Evolutionary conservation across 2,113 vertebrate species (phyloP).

Genomic region (Lagopus muta): DNA sequence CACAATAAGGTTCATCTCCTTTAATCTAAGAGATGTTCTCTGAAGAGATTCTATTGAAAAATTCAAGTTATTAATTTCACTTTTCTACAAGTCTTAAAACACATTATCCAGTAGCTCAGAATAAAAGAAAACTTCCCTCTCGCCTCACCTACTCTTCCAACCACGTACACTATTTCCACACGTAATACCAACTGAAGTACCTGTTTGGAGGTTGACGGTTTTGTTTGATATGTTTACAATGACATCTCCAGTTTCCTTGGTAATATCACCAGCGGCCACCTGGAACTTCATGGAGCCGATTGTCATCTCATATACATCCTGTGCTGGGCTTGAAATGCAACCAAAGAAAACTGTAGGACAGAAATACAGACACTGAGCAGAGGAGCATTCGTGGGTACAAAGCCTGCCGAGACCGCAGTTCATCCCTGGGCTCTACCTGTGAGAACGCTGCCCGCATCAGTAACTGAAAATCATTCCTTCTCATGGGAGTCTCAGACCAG

Average conservation of each 20-base stretch:
- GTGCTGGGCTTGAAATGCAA: constrained; percentile 42
- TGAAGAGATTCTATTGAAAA: background rate
- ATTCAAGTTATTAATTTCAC: background rate
- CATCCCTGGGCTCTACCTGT: background rate
- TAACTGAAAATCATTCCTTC: background rate
- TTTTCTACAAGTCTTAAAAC: background rate
- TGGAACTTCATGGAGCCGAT: constrained; percentile 80
- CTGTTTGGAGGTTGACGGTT: constrained; percentile 80
- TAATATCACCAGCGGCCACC: constrained; percentile 86
- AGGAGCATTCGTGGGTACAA: background rate
- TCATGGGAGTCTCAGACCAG: background rate
- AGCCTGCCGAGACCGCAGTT: background rate
- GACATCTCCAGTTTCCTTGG: constrained; percentile 81
- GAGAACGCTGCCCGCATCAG: background rate
- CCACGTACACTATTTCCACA: background rate
- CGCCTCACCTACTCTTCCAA: background rate
- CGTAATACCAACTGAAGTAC: constrained; percentile 67
- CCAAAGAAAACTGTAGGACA: constrained; percentile 68
- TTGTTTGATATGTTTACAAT: constrained; percentile 89
- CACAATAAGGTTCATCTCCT: background rate
- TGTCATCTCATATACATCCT: constrained; percentile 72
- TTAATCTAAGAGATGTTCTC: background rate
- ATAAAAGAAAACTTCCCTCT: background rate
- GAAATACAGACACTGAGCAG: background rate
- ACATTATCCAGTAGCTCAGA: background rate